A percentile compares a stretch with the other conserved stretches of the same genome.
These are phyloP conservation scores for Lophius piscatorius DNA, from an alignment of 2,113 vertebrate species.

Conservation along the genomic window DNA sequence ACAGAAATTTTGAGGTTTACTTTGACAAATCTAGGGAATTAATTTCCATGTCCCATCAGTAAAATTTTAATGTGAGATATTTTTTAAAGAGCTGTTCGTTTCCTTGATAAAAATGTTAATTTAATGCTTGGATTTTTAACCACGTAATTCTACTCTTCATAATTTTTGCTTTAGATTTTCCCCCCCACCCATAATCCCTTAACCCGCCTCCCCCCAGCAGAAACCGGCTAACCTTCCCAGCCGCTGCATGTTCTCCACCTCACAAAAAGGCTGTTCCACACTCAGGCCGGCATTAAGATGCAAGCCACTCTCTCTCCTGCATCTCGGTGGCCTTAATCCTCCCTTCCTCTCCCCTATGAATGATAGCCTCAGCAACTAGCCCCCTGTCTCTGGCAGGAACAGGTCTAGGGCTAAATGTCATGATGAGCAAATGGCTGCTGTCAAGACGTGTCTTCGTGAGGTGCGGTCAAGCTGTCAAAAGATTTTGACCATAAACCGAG, in stretches of 20 bases:
- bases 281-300: conserved; percentile 67
- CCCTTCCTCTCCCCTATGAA: conserved; percentile 62
- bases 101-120: no score
- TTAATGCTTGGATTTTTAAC: neutral
- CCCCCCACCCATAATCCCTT: conserved; percentile 2
- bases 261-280: conserved; percentile 64
- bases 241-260: conserved; percentile 30
- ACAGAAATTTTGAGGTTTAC: no score
- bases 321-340: conserved; percentile 69
- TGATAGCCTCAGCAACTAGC: conserved; percentile 62
- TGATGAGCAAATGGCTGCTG: conserved; percentile 55
- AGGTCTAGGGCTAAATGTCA: conserved; percentile 49
- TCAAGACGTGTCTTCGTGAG: conserved; percentile 35
- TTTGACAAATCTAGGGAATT: no score
- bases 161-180: neutral
- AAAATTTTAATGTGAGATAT: no score
- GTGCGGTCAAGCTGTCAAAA: conserved; percentile 53
- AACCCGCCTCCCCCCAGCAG: neutral
- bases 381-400: conserved; percentile 41
- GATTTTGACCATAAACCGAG: conserved; percentile 20
- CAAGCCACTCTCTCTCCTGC: conserved; percentile 60
- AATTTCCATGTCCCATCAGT: no score
- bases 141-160: neutral
- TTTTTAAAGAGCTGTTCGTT: no score
- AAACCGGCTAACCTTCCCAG: conserved; percentile 17